Base-by-base conservation (phyloP, 2,797 vertebrate species). In the Nothura maculosa region DNA sequence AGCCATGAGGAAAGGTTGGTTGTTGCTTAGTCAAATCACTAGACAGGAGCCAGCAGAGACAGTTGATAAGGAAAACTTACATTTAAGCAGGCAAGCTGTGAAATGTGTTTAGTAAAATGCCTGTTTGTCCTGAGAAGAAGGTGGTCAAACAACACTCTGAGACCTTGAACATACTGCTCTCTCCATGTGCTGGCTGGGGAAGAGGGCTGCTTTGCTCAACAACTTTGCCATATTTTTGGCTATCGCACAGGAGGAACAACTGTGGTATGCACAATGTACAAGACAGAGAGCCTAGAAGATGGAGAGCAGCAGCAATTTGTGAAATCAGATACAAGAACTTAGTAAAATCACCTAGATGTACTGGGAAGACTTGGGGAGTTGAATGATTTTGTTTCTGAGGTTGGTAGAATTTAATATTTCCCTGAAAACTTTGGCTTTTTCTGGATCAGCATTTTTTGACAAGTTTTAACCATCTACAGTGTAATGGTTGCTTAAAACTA, bases 221-320 rank as follows among this genome's bases (percentile, higher is more conserved):
- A 30, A 1, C 7, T 47, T 42, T 63, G 12, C 11, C 25, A 25
- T 40, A 9, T 66, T 86, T 84, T 74, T 90, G 90, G 63, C 72
- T 61, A 52, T 2, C 36, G 69, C 27, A 52, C 36, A 80, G 57
- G 5, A 92, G 7, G 24, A 86, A 74, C 90, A 94, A 74, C 70
- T 95, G 86, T 76, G 28, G 2, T 36, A 30, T 66, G 34, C 38
- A 20, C 27, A 36, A n/a, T 30, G 40, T 4, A 79, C 47, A n/a
- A 47, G 21, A 80, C 8, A 83, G 72, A 74, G 27, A 93, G n/a
- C 40, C 85, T 58, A 91, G 55, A 78, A 91, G 86, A 92, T 48
- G 47, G 47, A 64, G 8, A 92, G 21, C 45, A 84, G 84, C 34
- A 90, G 78, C 76, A 69, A 92, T 87, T 40, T 70, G 45, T 90